Percentiles rank a stretch among this genome's conserved stretches.
Evolutionary conservation across 2,113 vertebrate species (phyloP).

Genomic region (Ursus arctos): DNA sequence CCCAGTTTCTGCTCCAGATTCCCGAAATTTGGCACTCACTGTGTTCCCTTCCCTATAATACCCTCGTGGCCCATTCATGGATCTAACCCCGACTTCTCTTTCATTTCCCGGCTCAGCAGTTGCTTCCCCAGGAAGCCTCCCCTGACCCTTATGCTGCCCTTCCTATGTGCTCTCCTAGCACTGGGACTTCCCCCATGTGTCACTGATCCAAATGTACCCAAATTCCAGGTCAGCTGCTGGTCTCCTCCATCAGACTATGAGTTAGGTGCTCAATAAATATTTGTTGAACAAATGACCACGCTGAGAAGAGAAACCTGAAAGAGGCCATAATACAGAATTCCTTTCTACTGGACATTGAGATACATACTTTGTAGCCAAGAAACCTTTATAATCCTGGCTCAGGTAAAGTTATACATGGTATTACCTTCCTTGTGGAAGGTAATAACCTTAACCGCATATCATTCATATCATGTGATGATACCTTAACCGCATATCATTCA

Average conservation of each 20-base stretch:
- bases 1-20: neutral
- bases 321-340: constrained; percentile 58
- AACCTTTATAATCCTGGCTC: constrained; percentile 14
- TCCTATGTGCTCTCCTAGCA: neutral
- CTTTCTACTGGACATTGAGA: constrained; percentile 64
- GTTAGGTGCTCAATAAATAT: constrained; percentile 58
- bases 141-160: neutral
- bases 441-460: constrained; percentile 65
- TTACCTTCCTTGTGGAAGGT: constrained; percentile 66
- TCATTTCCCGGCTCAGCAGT: neutral
- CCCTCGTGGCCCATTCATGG: neutral
- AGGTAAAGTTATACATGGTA: constrained; percentile 72
- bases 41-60: neutral
- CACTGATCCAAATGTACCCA: neutral
- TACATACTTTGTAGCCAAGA: constrained; percentile 54
- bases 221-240: neutral
- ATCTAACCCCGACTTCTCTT: neutral
- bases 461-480: too few relatives aligned
- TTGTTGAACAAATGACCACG: constrained; percentile 58
- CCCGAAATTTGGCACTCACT: neutral
- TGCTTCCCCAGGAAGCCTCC: constrained; percentile 1
- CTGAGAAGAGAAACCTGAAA: constrained; percentile 60
- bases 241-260: constrained; percentile 36
- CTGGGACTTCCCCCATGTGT: neutral
- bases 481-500: too few relatives aligned